These are phyloP conservation scores for Leucophenga maculata DNA, from an alignment of 2,888 invertebrate genomes.

Conservation along the genomic window DNA sequence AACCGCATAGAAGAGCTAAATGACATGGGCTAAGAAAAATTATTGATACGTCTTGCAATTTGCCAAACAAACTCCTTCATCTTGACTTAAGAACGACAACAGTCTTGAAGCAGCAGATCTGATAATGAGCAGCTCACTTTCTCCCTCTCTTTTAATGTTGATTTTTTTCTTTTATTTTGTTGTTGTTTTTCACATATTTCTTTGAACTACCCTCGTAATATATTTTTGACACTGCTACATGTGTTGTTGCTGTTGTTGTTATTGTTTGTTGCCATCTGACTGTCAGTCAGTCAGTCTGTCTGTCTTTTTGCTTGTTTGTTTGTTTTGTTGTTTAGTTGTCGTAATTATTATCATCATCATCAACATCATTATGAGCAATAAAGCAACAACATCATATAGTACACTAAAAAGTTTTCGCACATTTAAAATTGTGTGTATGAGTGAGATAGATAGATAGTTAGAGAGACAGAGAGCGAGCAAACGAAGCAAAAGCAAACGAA, in stretches of 20 bases:
- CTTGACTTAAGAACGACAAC: too few species aligned
- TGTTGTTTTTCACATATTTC: too few species aligned
- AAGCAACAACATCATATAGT: background rate
- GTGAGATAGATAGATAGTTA: too few species aligned
- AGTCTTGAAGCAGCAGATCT: too few species aligned
- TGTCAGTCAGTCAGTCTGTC: background rate
- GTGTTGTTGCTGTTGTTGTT: background rate
- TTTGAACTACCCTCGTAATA: background rate
- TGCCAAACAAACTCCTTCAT: too few species aligned
- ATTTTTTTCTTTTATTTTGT: background rate
- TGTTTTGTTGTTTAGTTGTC: conserved; percentile 2
- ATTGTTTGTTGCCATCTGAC: background rate
- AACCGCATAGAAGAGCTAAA: too few species aligned
- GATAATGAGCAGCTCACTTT: too few species aligned
- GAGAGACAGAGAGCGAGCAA: too few species aligned
- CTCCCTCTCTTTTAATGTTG: background rate
- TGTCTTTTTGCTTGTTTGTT: background rate
- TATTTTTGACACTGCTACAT: background rate
- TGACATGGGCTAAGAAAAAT: too few species aligned
- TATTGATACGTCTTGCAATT: too few species aligned
- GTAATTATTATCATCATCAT: background rate
- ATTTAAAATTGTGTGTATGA: too few species aligned
- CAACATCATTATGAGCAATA: background rate
- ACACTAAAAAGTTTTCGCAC: too few species aligned
- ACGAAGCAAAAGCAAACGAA: background rate